Base-by-base conservation (phyloP, 2,113 vertebrate genomes). In the Murina feae region DNA sequence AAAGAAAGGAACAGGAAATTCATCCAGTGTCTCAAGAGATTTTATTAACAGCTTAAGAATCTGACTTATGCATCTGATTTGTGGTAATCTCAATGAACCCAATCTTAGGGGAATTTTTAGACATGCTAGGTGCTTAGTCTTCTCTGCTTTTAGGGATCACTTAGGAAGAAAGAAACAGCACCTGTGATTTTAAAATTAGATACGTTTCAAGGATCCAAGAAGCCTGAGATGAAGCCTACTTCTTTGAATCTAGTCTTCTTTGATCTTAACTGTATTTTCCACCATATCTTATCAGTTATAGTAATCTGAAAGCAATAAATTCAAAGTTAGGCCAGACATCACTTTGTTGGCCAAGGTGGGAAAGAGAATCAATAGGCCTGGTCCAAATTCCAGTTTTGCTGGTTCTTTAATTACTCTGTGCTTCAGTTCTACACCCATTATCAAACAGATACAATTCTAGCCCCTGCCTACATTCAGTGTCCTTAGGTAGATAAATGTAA, bases 251-350 rank as follows among this genome's bases (percentile, higher is more conserved):
- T 90, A 71, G 80, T 9, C 60, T 84, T 71, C 39, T 97, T 85
- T 91, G 66, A 92, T 69, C 65, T 65, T 89, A 89, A 87, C 60
- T 83, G 0, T 63, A 66, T 83, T 96, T 95, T 42, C 53, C 25
- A 92, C 30, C 72, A 66, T 42, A 32, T 14, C 18, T 78, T 47
- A 86, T 18, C 51, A 87, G 51, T 83, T 92, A 51, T 4, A 84
- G 32, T 79, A 55, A 95, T 53, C 44, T n/a, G 44, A 95, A 80
- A 94, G 74, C 86, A 96, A 32, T 94, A 66, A 88, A 95, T 6
- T 89, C 89, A 79, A 75, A 86, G 47, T 66, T 66, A 94, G 84
- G 86, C 17, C 55, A 86, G 13, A 42, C 2, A 7, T 63, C 42
- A 83, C 37, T 44, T 28, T 80, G 28, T 63, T 83, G 63, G 42